Percentiles rank a stretch among this genome's conserved stretches.
Conservation (phyloP, 30 jellyfish, hydroid and myxozoan species). For the Calvadosia cruxmelitensis region DNA sequence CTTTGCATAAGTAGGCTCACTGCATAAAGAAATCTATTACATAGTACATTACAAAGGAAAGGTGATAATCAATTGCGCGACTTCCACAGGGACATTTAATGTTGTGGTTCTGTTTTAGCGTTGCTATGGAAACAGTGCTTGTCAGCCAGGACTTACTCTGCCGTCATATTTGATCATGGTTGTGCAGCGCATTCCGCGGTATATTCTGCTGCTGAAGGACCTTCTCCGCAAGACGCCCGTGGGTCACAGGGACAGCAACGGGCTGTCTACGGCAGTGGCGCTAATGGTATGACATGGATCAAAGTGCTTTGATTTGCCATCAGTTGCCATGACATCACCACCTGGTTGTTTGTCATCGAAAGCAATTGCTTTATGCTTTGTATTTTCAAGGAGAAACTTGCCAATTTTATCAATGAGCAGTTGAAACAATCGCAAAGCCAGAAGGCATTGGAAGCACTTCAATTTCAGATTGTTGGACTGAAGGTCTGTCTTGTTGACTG, state of each 20-base stretch:
- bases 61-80: no score
- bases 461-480: conserved; percentile 73
- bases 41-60: no score
- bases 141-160: conserved; percentile 84
- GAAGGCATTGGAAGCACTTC: conserved; percentile 79
- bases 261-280: background rate
- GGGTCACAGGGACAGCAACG: conserved; percentile 51
- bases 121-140: conserved; percentile 65
- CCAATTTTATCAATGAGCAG: conserved; percentile 63
- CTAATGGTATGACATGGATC: background rate
- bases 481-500: conserved; percentile 47
- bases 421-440: conserved; percentile 69
- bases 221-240: conserved; percentile 43
- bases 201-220: conserved; percentile 70
- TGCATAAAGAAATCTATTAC: no score
- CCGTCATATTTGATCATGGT: conserved; percentile 88
- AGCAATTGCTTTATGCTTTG: background rate
- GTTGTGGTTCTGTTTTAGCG: conserved; percentile 17
- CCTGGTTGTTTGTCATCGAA: no score
- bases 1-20: no score
- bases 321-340: background rate
- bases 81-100: background rate
- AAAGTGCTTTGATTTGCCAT: background rate
- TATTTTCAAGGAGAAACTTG: conserved; percentile 45
- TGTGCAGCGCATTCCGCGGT: conserved; percentile 87